Conservation (phyloP, 2,888 invertebrate genomes). For the Lampropteryx suffumata region DNA sequence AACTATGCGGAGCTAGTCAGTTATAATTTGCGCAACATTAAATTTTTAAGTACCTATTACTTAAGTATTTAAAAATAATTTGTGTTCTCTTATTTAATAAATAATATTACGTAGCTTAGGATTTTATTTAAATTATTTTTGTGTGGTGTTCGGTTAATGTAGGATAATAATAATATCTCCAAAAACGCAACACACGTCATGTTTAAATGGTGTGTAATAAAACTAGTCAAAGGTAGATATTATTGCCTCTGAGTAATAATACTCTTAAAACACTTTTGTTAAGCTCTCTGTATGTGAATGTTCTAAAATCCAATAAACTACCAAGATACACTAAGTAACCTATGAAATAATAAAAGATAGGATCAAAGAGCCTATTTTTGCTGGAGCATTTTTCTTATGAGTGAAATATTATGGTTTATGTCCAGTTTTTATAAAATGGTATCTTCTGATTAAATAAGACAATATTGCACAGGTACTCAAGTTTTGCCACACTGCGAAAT, state of each 20-base stretch:
- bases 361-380: conserved; percentile 20
- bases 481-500: conserved; percentile 17
- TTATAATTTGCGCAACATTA: conserved; percentile 82
- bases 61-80: conserved; percentile 73
- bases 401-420: conserved; percentile 14
- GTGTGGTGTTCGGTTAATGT: conserved; percentile 80
- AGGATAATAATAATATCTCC: conserved; percentile 57
- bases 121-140: conserved; percentile 77
- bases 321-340: conserved; percentile 22
- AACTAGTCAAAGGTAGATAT: conserved; percentile 75
- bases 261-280: conserved; percentile 48
- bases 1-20: conserved; percentile 83
- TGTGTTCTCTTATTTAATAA: conserved; percentile 77
- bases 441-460: not conserved
- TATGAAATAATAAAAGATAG: conserved; percentile 22
- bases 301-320: conserved; percentile 22
- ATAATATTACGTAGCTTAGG: conserved; percentile 61
- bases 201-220: conserved; percentile 66
- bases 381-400: not conserved
- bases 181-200: conserved; percentile 54
- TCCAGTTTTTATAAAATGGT: not conserved
- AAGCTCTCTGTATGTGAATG: conserved; percentile 50
- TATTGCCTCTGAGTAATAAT: conserved; percentile 60
- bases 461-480: conserved; percentile 6
- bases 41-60: conserved; percentile 69